Base-by-base conservation (phyloP, 2,113 vertebrate genomes). In the Lates calcarifer region DNA sequence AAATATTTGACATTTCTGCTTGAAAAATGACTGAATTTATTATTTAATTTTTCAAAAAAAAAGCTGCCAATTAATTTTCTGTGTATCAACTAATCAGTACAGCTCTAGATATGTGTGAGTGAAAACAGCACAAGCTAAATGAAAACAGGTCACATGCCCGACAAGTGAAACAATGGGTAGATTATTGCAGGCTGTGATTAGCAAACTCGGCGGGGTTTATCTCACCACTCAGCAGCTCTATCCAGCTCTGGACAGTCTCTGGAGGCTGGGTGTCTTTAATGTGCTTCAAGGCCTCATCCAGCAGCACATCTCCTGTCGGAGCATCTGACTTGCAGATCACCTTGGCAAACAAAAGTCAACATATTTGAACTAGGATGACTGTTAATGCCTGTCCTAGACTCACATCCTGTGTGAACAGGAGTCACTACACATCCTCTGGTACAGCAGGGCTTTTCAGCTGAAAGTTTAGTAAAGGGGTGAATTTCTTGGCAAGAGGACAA, bases 241-340 rank as follows among this genome's bases (percentile, higher is more conserved):
- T 97, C 98, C 98, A 99, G 92, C 97, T 99, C 91, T 99, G 98
- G 41, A 99, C 98, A 0, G 96, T 98, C 95, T 99, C 98, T 49
- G 98, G 97, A 90, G 98, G 97, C 0, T 98, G 98, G 6, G 98
- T 99, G 68, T 99, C 98, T 88, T 98, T 99, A 86, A 99, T 95
- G 65, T 99, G 98, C 92, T 98, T 99, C 92, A 99, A 92, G 72
- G 98, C 98, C 95, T 99, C 98, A 79, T 99, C 98, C 79, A 99
- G 96, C 61, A 99, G 88, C 93, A 99, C 97, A 79, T 99, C 98
- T 70, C 98, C 98, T 9, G 98, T 99, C 29, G 98, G 98, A 49
- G 97, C 96, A 84, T 99, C 98, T 2, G 98, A 99, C 91, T 99
- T 99, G 94, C 96, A 99, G 82, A 99, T 96, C 74, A 99, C 97